Evolutionary conservation across 2,113 vertebrate genomes (phyloP), one percentile per base, ranked within the genome.

Genomic region (Raja brachyura): DNA sequence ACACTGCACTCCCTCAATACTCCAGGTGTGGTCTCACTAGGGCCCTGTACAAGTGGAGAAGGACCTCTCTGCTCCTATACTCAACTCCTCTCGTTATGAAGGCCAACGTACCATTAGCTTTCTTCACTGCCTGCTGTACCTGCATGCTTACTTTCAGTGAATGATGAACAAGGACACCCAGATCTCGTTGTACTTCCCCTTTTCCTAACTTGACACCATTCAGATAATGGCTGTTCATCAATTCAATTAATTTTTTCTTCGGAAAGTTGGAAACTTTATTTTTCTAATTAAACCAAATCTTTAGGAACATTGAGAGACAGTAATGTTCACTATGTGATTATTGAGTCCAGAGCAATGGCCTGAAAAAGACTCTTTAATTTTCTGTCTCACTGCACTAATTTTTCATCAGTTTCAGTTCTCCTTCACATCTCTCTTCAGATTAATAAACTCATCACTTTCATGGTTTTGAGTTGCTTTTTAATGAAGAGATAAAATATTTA

Each of bases 361-460:
- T 73, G 88, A 90, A 70, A 90, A 86, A 13, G 13, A 70, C 6
- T 39, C 66, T 70, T 70, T 90, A 70, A 73, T 90, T 22, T 90
- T 90, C 88, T 48, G 66, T 90, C 22, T 90, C 61, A 90, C 8
- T 31, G 88, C 63, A 90, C 31, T 73, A 73, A 70, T 70, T 48
- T 33, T 33, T 90, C 88, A 90, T 90, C 33, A 90, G 63, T 70
- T 33, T 66, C 9, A 5, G 56, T 61, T 86, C 56, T 61, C 28
- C 22, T 90, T 90, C 88, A 73, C 61, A 90, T 31, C n/a, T 63
- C 86, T 63, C 20, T 39, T 39, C 31, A 28, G 66, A 90, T 70
- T 48, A 70, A 73, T 70, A 70, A 90, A 70, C 25, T 90, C 16
- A 90, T 90, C 63, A 18, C 66, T 90, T 90, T 70, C 39, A 90